Evolutionary conservation across 2,888 invertebrate species (phyloP).

Genomic region (Ellobium chinense): DNA sequence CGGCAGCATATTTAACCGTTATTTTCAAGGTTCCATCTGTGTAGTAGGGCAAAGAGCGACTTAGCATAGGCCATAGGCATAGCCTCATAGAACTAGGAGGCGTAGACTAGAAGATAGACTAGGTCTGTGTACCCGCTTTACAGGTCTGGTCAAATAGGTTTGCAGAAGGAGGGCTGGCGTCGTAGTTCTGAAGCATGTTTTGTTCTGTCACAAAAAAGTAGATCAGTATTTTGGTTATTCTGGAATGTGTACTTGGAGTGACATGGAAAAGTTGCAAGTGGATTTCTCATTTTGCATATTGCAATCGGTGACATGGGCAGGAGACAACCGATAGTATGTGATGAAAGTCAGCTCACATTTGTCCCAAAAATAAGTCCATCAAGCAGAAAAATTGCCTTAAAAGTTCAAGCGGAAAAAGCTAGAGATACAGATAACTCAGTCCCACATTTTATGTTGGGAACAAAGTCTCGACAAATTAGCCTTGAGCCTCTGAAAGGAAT

Average conservation of each 20-base stretch:
- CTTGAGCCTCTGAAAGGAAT: constrained; percentile 55
- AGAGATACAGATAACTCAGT: constrained; percentile 51
- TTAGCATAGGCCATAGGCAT: too few relatives aligned
- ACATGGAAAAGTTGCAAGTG: too few relatives aligned
- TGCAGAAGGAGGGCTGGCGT: too few relatives aligned
- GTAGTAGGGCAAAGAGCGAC: background rate
- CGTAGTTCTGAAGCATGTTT: too few relatives aligned
- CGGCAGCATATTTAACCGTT: constrained; percentile 6
- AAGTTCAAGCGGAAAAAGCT: constrained; percentile 56
- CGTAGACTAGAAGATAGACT: too few relatives aligned
- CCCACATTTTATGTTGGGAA: constrained; percentile 65
- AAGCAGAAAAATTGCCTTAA: constrained; percentile 62
- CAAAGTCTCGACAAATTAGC: constrained; percentile 55
- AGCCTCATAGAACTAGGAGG: too few relatives aligned
- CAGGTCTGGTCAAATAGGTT: too few relatives aligned
- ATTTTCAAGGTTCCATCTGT: background rate
- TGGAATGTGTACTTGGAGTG: too few relatives aligned
- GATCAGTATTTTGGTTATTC: too few relatives aligned
- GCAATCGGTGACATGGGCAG: constrained; percentile 69
- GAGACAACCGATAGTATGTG: constrained; percentile 49
- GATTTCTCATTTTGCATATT: too few relatives aligned
- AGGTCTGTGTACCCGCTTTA: too few relatives aligned
- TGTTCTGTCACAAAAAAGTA: too few relatives aligned
- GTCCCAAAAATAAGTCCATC: constrained; percentile 63
- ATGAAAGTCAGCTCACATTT: constrained; percentile 59